These are phyloP conservation scores for Synanthedon formicaeformis DNA, from an alignment of 2,888 invertebrate species.

Conservation along the genomic window DNA sequence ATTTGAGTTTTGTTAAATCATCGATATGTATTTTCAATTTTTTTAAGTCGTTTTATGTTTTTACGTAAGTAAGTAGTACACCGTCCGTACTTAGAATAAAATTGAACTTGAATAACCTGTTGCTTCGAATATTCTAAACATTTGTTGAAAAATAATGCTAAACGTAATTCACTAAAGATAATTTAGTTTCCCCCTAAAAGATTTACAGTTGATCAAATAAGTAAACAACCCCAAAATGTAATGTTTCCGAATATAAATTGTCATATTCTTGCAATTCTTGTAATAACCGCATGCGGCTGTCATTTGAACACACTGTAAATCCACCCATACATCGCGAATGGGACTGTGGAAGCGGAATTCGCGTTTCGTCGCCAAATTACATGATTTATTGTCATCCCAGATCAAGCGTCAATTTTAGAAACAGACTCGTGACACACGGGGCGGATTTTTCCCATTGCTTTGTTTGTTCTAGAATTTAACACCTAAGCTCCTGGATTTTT, in stretches of 20 bases:
- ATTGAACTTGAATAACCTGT: too few relatives aligned
- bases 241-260: constrained; percentile 47
- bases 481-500: too few relatives aligned
- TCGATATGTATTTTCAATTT: too few relatives aligned
- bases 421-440: constrained; percentile 13
- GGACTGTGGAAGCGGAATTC: constrained; percentile 23
- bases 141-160: background rate
- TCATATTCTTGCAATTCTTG: constrained; percentile 45
- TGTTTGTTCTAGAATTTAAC: background rate
- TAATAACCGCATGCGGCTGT: constrained; percentile 40
- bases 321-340: constrained; percentile 29
- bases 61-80: too few relatives aligned
- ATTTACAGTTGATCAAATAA: constrained; percentile 35
- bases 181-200: constrained; percentile 20
- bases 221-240: constrained; percentile 34
- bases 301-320: constrained; percentile 44
- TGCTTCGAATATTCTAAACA: too few relatives aligned
- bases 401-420: constrained; percentile 26
- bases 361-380: constrained; percentile 58
- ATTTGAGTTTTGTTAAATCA: too few relatives aligned
- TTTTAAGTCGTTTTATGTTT: too few relatives aligned
- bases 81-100: background rate
- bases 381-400: constrained; percentile 63
- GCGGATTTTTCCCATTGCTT: constrained; percentile 6
- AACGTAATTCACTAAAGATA: constrained; percentile 8